phyloP scores from a whole-genome alignment of 1,140 invertebrate species.

The Drosophila kohkoa region DNA sequence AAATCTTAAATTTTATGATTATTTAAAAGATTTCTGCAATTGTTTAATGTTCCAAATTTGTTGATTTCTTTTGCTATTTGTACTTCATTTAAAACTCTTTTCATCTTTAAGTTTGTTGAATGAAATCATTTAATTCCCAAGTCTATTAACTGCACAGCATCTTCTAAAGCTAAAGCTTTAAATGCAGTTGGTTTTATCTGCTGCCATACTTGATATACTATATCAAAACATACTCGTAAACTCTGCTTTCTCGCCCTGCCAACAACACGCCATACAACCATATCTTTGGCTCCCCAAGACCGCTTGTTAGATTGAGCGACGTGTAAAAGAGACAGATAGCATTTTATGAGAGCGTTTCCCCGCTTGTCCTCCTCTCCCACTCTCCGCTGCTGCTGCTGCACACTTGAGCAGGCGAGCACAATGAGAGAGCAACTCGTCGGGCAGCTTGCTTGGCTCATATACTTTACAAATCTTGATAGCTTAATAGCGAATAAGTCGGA shows the following conservation, averaged over 20 bases:
- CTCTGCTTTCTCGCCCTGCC: slow-evolving; percentile 32
- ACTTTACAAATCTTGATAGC: slow-evolving; percentile 83
- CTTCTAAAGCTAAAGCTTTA: slow-evolving; percentile 16
- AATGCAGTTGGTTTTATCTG: slow-evolving; percentile 21
- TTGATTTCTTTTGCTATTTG: too few relatives aligned
- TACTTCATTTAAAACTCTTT: neutral
- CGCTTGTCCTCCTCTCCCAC: neutral
- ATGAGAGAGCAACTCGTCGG: slow-evolving; percentile 45
- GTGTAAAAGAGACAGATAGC: slow-evolving; percentile 78
- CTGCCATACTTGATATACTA: slow-evolving; percentile 21
- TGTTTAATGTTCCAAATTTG: too few relatives aligned
- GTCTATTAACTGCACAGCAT: neutral
- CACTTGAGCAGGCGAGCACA: slow-evolving; percentile 55
- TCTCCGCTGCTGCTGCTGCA: neutral
- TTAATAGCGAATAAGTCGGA: slow-evolving; percentile 63
- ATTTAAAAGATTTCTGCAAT: too few relatives aligned
- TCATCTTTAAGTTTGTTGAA: neutral
- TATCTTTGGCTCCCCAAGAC: slow-evolving; percentile 46
- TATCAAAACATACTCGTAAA: slow-evolving; percentile 38
- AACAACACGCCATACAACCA: slow-evolving; percentile 67
- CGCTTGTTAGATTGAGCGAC: slow-evolving; percentile 37
- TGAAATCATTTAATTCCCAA: neutral
- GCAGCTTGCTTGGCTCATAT: slow-evolving; percentile 77
- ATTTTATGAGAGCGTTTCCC: slow-evolving; percentile 66
- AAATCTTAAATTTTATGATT: too few relatives aligned